A percentile compares a stretch with the other conserved stretches of the same genome.
Conservation (phyloP, 2,113 vertebrate genomes). For the Falco punctatus region DNA sequence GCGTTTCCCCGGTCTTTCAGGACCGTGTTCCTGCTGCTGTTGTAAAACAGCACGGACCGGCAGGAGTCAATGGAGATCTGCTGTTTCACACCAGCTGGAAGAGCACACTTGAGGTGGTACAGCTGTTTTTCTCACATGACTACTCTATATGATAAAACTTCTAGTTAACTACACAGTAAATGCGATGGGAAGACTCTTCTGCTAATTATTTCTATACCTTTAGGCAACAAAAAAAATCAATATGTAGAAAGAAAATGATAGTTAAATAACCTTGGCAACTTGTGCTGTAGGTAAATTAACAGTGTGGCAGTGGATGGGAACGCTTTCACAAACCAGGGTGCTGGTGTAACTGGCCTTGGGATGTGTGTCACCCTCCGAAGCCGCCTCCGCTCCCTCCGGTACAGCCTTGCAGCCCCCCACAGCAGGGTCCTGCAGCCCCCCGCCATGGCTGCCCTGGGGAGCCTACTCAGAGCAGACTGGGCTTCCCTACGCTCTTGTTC, state of each 20-base stretch:
- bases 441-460: background rate
- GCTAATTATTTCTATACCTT: constrained; percentile 58
- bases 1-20: background rate
- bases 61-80: background rate
- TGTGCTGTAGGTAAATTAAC: background rate
- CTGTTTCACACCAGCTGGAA: background rate
- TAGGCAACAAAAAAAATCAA: constrained; percentile 53
- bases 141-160: constrained; percentile 15
- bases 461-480: background rate
- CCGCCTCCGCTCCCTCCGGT: background rate
- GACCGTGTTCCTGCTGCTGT: background rate
- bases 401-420: background rate
- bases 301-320: background rate
- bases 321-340: background rate
- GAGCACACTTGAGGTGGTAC: background rate
- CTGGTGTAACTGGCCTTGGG: background rate
- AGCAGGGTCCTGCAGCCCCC: background rate
- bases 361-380: background rate
- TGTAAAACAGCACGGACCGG: background rate
- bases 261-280: background rate
- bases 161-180: constrained; percentile 13
- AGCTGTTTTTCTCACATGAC: constrained; percentile 20
- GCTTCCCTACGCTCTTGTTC: background rate
- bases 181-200: constrained; percentile 1
- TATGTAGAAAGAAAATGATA: constrained; percentile 16